Base-by-base conservation (phyloP, 2,888 invertebrate species). In the Euzophera pinguis region DNA sequence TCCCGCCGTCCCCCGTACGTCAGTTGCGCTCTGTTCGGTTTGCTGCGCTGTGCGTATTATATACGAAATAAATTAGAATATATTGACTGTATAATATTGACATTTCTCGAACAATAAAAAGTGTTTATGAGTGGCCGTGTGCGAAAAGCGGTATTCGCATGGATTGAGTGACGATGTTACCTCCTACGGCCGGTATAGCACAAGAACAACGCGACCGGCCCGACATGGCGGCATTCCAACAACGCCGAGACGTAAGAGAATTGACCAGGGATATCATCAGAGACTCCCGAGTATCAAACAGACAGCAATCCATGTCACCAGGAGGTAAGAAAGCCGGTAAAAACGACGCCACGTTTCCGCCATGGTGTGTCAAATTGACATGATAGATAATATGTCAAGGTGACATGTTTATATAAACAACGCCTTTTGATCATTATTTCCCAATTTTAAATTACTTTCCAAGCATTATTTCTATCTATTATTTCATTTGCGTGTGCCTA, bases 331-430 rank as follows among this genome's bases (percentile, higher is more conserved):
- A 75, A 78, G 78, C 66, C 65, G 69, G 71, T 69, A 73, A 78
- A 82, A 81, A 80, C 82, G 89, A 90, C 89, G 90, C 89, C 90
- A 90, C 90, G 90, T 89, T 90, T 88, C 84, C 84, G 88, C 89
- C 89, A 88, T 86, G 78, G 83, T 82, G 55, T 90, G 91, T 90
- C 91, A 91, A 76, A 78, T 80, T 91, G 91, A 91, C 91, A 69
- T 77, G 65, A 81, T 83, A 22, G 22, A 22, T 22, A 22, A 22
- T 22, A 85, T 77, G 91, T 91, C 91, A 91, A 89, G 85, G 83
- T 91, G 91, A 91, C 91, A 90, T 85, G 68, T 76, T 76, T 72
- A 86, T 67, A 75, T 89, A 88, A 89, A 87, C 89, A 90, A 85
- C 63, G 69, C 73, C 69, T 74, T 79, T 73, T 71, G 65, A 56